These are phyloP conservation scores for Oplegnathus fasciatus DNA, from an alignment of 2,113 vertebrate species.

Conservation along the genomic window DNA sequence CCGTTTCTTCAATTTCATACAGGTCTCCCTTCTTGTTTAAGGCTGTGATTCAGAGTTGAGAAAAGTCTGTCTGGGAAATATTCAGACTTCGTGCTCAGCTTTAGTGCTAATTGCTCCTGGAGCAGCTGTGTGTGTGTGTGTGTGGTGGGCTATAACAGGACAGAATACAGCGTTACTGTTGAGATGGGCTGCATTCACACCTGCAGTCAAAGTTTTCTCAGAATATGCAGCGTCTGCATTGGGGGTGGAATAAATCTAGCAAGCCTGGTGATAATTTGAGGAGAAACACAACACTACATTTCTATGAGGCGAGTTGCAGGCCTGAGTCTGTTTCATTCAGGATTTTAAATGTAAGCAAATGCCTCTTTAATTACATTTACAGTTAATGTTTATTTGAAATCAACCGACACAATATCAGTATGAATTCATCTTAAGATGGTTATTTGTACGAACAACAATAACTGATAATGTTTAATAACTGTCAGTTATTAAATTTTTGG, in stretches of 20 bases:
- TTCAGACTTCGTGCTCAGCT: slow-evolving; percentile 12
- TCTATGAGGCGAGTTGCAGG: not conserved
- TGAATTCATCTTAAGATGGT: not conserved
- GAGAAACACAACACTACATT: not conserved
- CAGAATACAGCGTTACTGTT: not conserved
- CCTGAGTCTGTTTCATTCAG: too few relatives aligned
- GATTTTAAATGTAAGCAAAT: too few relatives aligned
- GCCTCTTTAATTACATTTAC: not conserved
- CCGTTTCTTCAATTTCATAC: slow-evolving; percentile 54
- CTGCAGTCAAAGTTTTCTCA: slow-evolving; percentile 10
- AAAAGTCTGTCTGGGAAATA: slow-evolving; percentile 24
- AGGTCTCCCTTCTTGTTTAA: slow-evolving; percentile 54
- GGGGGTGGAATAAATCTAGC: slow-evolving; percentile 1
- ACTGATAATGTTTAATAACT: too few relatives aligned
- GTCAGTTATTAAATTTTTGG: not conserved
- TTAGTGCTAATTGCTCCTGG: not conserved
- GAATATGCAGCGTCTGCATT: slow-evolving; percentile 12
- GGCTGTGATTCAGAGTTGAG: slow-evolving; percentile 71
- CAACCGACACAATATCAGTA: not conserved
- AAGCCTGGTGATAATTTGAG: not conserved
- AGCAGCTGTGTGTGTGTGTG: slow-evolving; percentile 24
- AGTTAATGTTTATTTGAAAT: not conserved
- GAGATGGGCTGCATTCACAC: slow-evolving; percentile 12
- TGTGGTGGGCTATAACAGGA: not conserved
- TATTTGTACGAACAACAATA: not conserved